phyloP scores from a whole-genome alignment of 2,888 invertebrate genomes.

The Ceramica pisi region DNA sequence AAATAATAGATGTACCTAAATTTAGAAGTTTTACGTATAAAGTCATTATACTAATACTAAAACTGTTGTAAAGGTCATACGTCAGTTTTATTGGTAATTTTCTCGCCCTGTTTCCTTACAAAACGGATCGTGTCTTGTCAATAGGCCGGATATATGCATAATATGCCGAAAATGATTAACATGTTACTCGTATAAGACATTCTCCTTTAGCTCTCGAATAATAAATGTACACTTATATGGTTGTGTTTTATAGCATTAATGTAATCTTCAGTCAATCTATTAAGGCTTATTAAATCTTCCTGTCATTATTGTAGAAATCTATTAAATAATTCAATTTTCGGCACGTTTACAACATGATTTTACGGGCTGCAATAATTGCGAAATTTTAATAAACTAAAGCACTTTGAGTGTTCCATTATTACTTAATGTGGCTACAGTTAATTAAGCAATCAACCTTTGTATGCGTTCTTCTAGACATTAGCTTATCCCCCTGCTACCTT shows the following conservation, averaged over 20 bases:
- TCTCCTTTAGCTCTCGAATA: neutral
- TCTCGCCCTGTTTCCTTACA: constrained; percentile 21
- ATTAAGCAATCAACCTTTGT: neutral
- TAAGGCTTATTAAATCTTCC: neutral
- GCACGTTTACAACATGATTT: neutral
- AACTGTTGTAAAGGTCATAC: constrained; percentile 18
- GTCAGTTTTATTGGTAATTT: constrained; percentile 11
- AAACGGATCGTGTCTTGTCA: constrained; percentile 13
- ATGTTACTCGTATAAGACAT: too few species aligned
- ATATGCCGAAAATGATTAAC: neutral
- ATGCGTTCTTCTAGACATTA: neutral
- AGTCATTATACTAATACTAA: constrained; percentile 15
- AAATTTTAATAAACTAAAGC: neutral
- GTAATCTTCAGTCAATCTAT: neutral
- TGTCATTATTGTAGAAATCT: neutral
- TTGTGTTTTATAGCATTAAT: neutral
- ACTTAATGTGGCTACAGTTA: constrained; percentile 2
- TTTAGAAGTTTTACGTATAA: too few species aligned
- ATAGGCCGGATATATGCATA: constrained; percentile 1
- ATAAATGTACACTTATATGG: too few species aligned
- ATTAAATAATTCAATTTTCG: neutral
- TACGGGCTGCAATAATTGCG: neutral
- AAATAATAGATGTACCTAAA: too few species aligned
- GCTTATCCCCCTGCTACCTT: too few species aligned
- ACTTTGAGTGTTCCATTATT: neutral